Evolutionary conservation across 2,797 vertebrate genomes (phyloP).

Genomic region (Argya squamiceps): DNA sequence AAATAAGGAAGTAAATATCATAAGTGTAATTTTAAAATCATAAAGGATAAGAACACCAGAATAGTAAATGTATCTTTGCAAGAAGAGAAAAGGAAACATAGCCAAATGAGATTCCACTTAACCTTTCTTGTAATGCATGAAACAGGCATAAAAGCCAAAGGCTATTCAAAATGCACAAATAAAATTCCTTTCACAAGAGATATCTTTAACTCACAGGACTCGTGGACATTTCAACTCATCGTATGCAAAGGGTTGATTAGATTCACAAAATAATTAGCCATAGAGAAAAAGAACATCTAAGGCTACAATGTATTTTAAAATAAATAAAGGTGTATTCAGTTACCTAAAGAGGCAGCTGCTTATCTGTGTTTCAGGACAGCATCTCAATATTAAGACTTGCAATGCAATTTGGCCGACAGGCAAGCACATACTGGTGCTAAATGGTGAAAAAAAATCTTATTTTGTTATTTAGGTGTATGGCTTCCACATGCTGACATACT

Average conservation of each 20-base stretch:
- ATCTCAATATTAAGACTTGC: not conserved
- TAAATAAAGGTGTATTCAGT: not conserved
- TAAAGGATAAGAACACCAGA: not conserved
- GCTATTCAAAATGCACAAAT: not conserved
- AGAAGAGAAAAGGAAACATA: not conserved
- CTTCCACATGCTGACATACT: not conserved
- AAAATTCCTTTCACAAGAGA: not conserved
- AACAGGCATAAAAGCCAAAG: not conserved
- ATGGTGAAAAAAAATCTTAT: not conserved
- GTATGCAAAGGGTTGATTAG: not conserved
- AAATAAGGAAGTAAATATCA: not conserved
- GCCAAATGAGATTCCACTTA: not conserved
- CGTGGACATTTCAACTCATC: not conserved
- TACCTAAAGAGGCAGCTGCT: not conserved
- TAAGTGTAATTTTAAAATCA: not conserved
- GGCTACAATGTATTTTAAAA: not conserved
- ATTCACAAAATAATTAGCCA: not conserved
- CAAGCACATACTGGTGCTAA: rapidly evolving
- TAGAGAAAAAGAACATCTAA: not conserved
- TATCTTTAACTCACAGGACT: not conserved
- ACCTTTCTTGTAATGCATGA: not conserved
- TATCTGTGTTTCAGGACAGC: not conserved
- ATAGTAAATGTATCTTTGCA: not conserved
- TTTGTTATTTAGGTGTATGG: not conserved
- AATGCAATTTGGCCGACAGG: not conserved